A percentile compares a stretch with the other conserved stretches of the same genome.
These are phyloP conservation scores for Siderastrea radians DNA, from an alignment of 92 coral and sea anemone species.

Conservation along the genomic window DNA sequence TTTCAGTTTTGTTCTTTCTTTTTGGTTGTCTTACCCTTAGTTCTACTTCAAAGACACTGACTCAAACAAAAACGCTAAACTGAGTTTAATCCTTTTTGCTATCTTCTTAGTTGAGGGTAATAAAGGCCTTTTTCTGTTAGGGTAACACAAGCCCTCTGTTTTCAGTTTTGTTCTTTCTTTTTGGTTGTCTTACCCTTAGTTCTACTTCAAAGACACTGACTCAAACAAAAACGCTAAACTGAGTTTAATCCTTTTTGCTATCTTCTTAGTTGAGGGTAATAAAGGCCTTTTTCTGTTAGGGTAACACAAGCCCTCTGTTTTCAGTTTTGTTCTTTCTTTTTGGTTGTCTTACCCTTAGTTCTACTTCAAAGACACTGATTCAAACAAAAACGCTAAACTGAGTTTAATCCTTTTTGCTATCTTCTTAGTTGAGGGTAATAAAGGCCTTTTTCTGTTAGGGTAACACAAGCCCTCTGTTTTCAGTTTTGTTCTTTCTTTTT, in stretches of 20 bases:
- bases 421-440: no score
- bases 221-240: no score
- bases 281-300: background rate
- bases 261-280: no score
- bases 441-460: slow-evolving; percentile 3
- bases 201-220: no score
- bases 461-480: slow-evolving; percentile 33
- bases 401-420: no score
- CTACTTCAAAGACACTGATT: no score
- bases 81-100: no score
- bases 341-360: background rate
- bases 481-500: background rate
- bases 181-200: background rate
- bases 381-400: no score
- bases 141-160: slow-evolving; percentile 42
- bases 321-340: background rate
- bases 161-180: background rate
- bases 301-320: slow-evolving; percentile 38
- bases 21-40: background rate
- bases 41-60: no score
- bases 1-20: background rate
- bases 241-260: no score
- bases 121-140: background rate
- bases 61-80: no score
- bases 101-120: no score